Conservation (phyloP, 2,888 invertebrate genomes). For the Heliconius charithonia region DNA sequence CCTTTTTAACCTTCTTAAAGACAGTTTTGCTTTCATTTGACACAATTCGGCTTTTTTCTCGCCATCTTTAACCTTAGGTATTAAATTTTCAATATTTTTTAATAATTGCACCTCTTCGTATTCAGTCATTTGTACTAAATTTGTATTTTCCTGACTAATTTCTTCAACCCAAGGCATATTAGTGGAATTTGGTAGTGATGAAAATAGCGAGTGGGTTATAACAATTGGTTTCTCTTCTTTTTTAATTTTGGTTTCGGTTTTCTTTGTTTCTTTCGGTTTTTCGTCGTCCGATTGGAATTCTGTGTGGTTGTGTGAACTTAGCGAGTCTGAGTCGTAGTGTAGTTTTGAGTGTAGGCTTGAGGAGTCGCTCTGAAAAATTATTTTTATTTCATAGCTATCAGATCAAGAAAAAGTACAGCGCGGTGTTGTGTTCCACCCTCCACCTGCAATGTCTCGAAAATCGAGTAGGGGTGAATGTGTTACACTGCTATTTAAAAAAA, state of each 20-base stretch:
- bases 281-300: slow-evolving; percentile 48
- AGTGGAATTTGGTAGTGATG: slow-evolving; percentile 63
- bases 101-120: slow-evolving; percentile 77
- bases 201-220: slow-evolving; percentile 65
- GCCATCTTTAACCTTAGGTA: slow-evolving; percentile 64
- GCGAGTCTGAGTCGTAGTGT: slow-evolving; percentile 70
- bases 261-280: slow-evolving; percentile 40
- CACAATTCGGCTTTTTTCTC: slow-evolving; percentile 60
- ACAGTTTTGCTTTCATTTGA: slow-evolving; percentile 65
- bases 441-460: too few relatives aligned
- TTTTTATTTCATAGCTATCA: neutral
- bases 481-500: too few relatives aligned
- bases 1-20: slow-evolving; percentile 70
- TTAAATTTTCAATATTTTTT: slow-evolving; percentile 71
- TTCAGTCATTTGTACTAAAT: slow-evolving; percentile 64
- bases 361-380: slow-evolving; percentile 66
- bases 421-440: neutral
- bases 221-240: slow-evolving; percentile 56
- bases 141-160: slow-evolving; percentile 51
- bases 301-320: slow-evolving; percentile 53
- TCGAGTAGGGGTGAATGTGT: neutral
- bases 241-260: slow-evolving; percentile 52
- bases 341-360: slow-evolving; percentile 70
- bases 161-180: slow-evolving; percentile 69
- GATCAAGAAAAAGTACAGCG: neutral